Evolutionary conservation across 1,140 invertebrate species (phyloP).

Genomic region (Drosophila watanabei): DNA sequence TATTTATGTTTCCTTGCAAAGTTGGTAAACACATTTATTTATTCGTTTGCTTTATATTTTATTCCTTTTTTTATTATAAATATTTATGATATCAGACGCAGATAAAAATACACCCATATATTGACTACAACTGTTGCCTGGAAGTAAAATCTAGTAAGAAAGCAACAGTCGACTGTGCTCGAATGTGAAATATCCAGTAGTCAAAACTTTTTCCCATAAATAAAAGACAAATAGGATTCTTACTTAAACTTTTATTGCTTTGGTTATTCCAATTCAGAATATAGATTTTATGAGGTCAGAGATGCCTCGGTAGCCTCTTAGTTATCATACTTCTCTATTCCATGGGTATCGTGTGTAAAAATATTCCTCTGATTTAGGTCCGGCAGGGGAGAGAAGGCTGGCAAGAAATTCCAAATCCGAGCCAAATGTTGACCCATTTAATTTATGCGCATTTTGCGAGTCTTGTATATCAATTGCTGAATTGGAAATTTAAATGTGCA

Average conservation of each 20-base stretch:
- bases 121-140: constrained; percentile 3
- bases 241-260: background rate
- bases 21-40: background rate
- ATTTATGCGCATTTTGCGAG: constrained; percentile 55
- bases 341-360: background rate
- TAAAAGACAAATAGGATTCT: background rate
- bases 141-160: background rate
- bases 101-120: background rate
- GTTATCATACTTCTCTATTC: background rate
- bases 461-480: constrained; percentile 60
- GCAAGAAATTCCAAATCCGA: constrained; percentile 23
- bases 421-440: constrained; percentile 46
- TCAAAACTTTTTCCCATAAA: background rate
- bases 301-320: too few species aligned
- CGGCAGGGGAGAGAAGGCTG: background rate
- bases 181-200: background rate
- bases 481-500: constrained; percentile 40
- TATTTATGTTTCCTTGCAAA: background rate
- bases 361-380: constrained; percentile 19
- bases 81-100: constrained; percentile 28
- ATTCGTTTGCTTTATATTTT: background rate
- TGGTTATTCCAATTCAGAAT: too few species aligned
- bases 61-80: constrained; percentile 43
- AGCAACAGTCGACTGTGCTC: background rate
- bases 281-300: background rate